Percentiles rank a stretch among this genome's conserved stretches.
phyloP scores from a whole-genome alignment of 1,140 invertebrate genomes.

The Drosophila sechellia region DNA sequence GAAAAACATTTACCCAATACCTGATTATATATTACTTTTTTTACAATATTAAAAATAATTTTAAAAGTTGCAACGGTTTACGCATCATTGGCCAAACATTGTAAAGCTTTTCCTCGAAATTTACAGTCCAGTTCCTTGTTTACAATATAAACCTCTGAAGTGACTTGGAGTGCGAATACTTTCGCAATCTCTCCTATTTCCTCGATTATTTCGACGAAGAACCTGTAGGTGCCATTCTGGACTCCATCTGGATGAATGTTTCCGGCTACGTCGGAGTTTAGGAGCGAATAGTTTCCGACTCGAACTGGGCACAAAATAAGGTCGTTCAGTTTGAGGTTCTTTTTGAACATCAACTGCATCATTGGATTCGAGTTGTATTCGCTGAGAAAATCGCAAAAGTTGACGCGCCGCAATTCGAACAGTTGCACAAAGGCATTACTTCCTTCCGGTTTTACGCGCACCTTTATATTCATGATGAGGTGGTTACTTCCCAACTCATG shows the following conservation, averaged over 20 bases:
- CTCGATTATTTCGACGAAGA: conserved; percentile 49
- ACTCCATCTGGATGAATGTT: conserved; percentile 32
- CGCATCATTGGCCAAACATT: neutral
- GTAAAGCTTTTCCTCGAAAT: neutral
- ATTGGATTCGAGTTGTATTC: conserved; percentile 34
- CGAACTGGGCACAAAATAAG: conserved; percentile 38
- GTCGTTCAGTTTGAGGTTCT: conserved; percentile 20
- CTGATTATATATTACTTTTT: neutral
- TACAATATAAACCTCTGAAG: conserved; percentile 6
- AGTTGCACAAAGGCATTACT: conserved; percentile 5
- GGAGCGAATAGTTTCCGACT: conserved; percentile 36
- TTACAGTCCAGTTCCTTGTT: conserved; percentile 3
- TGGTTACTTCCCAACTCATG: conserved; percentile 45
- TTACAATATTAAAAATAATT: neutral
- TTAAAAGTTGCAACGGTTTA: neutral
- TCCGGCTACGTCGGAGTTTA: conserved; percentile 10
- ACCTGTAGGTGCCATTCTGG: conserved; percentile 55
- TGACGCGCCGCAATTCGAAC: conserved; percentile 32
- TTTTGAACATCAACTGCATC: conserved; percentile 34
- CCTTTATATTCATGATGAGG: conserved; percentile 41
- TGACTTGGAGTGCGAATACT: conserved; percentile 44
- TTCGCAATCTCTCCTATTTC: conserved; percentile 46
- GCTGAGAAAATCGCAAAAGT: conserved; percentile 46
- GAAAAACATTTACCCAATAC: too few species aligned
- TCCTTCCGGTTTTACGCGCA: conserved; percentile 17